A percentile compares a stretch with the other conserved stretches of the same genome.
Conservation (phyloP, 2,888 invertebrate genomes). For the Amphiduros pacificus region DNA sequence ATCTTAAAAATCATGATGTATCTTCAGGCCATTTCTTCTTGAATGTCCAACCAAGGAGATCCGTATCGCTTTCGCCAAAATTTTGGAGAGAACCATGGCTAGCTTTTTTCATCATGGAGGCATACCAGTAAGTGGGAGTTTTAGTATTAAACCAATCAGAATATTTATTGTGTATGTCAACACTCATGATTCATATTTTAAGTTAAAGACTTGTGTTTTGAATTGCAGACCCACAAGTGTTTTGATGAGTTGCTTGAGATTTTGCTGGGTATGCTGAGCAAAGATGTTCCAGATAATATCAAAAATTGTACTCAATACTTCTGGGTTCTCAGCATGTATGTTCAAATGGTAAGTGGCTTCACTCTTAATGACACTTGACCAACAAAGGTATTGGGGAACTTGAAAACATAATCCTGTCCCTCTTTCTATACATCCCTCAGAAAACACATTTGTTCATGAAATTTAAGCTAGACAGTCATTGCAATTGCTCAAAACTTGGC, state of each 20-base stretch:
- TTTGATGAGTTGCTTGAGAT: constrained; percentile 52
- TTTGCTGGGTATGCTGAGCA: constrained; percentile 55
- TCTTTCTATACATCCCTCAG: too few species aligned
- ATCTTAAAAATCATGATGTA: background rate
- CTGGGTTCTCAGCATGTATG: constrained; percentile 56
- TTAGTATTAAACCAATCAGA: background rate
- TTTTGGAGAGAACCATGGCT: constrained; percentile 50
- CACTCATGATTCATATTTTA: background rate
- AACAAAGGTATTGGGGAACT: too few species aligned
- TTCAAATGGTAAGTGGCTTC: constrained; percentile 54
- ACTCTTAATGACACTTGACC: too few species aligned
- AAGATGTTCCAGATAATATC: constrained; percentile 60
- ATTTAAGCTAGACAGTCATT: too few species aligned
- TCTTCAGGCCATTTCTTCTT: constrained; percentile 57
- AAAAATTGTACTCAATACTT: constrained; percentile 61
- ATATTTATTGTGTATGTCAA: background rate
- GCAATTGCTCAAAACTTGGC: too few species aligned
- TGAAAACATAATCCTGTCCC: too few species aligned
- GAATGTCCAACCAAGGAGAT: constrained; percentile 60
- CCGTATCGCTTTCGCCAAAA: constrained; percentile 53
- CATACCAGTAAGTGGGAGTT: constrained; percentile 42
- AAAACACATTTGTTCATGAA: too few species aligned
- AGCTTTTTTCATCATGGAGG: constrained; percentile 55
- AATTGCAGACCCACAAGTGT: constrained; percentile 45
- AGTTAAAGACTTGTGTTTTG: background rate